Evolutionary conservation across 2,797 vertebrate species (phyloP), one percentile per base, ranked within the genome.

Genomic region (Arnoldichthys spilopterus): DNA sequence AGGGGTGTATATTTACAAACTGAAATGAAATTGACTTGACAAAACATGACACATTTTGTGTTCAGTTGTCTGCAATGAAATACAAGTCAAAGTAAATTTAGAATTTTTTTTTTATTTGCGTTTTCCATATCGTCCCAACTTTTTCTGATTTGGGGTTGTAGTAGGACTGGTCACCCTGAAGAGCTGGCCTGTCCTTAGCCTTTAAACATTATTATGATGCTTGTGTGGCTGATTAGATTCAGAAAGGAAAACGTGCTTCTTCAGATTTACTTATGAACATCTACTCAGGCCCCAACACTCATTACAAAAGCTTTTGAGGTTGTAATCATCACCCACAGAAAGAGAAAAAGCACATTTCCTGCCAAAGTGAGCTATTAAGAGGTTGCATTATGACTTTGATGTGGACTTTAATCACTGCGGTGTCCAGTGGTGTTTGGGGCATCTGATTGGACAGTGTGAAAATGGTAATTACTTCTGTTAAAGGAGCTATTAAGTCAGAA

Each of bases 321-420:
- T 26, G 22, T 59, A 77, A 71, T 83, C 56, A 77, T 71, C 61
- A 83, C 71, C 62, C 62, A 28, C 24, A 40, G 76, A 67, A 34
- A 68, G 61, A 71, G 24, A 80, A 26, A 75, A 40, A 81, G 77
- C 43, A 43, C 40, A 64, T 75, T 74, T 77, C 81, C 69, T 72
- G 22, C 54, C 53, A 63, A 58, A 79, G 43, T 18, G 12, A 77
- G 67, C 18, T 64, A 72, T 67, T 74, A 79, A 12, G 68, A 12
- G 20, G 2, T 53, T 56, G 51, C 3, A 20, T n/a, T n/a, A n/a
- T n/a, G n/a, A n/a, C 16, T 62, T 56, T 66, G 66, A 83, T 76
- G 66, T 40, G 67, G 59, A 66, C 54, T 63, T 67, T 79, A 76
- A 67, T 53, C 56, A 30, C 56, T 76, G 51, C 49, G 12, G 30